Evolutionary conservation across 1,140 invertebrate genomes (phyloP), one percentile per base, ranked within the genome.

Genomic region (Heliothis virescens): DNA sequence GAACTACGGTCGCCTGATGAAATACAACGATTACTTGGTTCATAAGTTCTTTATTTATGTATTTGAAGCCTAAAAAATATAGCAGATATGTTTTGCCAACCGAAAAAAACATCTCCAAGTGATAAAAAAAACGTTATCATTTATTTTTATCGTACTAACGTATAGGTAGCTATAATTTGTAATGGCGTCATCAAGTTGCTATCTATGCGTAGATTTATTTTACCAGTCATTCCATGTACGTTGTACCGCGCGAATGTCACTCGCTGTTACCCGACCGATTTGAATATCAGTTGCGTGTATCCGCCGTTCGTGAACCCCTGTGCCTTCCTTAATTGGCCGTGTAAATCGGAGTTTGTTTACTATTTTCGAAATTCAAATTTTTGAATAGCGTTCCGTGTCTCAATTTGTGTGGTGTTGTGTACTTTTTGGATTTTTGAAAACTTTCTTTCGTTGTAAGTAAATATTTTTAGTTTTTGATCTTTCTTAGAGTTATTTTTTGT

Each of bases 261-360:
- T 47, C 34, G 0, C 15, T 16, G 34, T 47, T 65, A 65, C 15
- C 62, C 62, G 62, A 65, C 34, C 62, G 62, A 65, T 47, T 65
- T 15, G 41, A 65, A 15, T 11, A 65, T 65, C 62, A 34, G 62
- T 65, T 65, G 62, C 2, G 10, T 16, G 41, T 16, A 65, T 15
- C 62, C 3, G 9, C 62, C 10, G n/a, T 41, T 29, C 15, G 2
- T 10, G 7, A 47, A 16, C 15, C 13, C 18, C 7, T 4, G 62
- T 65, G 34, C 62, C 62, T 65, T 65, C 41, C 29, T 1, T 16
- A 65, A n/a, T 65, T 65, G 18, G 15, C 62, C 34, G 62, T 16
- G 41, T 65, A 11, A 65, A 16, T 47, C n/a, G n/a, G n/a, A 65
- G 62, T 65, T 65, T 65, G 62, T 65, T 65, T 65, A 65, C 62